phyloP scores from a whole-genome alignment of 2,888 invertebrate genomes.

The Eubasilissa splendida region DNA sequence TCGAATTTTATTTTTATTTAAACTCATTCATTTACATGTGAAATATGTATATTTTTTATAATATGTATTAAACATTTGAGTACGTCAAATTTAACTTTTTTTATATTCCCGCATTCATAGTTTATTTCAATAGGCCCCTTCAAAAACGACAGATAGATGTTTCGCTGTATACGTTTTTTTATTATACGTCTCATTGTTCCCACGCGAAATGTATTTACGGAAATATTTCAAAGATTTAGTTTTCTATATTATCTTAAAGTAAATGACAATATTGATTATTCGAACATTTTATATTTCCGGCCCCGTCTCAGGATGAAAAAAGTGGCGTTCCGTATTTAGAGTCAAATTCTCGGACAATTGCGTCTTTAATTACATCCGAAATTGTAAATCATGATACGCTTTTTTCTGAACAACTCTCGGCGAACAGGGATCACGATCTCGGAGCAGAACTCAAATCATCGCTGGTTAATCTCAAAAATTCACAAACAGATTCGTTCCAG shows the following conservation, averaged over 20 bases:
- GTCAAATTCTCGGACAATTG: constrained; percentile 46
- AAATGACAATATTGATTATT: neutral
- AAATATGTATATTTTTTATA: too few species aligned
- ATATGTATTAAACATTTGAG: too few species aligned
- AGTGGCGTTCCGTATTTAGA: constrained; percentile 36
- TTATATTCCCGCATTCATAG: too few species aligned
- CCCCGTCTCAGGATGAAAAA: constrained; percentile 25
- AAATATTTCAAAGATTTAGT: too few species aligned
- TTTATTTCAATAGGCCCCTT: too few species aligned
- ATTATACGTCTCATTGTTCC: too few species aligned
- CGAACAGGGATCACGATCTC: constrained; percentile 51
- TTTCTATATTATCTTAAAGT: neutral
- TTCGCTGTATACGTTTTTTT: too few species aligned
- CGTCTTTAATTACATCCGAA: constrained; percentile 53
- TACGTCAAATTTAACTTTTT: too few species aligned
- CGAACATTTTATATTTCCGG: constrained; percentile 20
- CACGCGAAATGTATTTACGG: too few species aligned
- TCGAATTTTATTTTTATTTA: too few species aligned
- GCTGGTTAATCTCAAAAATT: constrained; percentile 50
- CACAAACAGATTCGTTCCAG: constrained; percentile 56
- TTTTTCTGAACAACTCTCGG: constrained; percentile 47
- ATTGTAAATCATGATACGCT: constrained; percentile 55
- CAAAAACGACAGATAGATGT: too few species aligned
- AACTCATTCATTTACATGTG: too few species aligned
- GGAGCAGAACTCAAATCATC: constrained; percentile 41